These are phyloP conservation scores for Lasaia peninsularis DNA, from an alignment of 1,140 invertebrate species.

Conservation along the genomic window DNA sequence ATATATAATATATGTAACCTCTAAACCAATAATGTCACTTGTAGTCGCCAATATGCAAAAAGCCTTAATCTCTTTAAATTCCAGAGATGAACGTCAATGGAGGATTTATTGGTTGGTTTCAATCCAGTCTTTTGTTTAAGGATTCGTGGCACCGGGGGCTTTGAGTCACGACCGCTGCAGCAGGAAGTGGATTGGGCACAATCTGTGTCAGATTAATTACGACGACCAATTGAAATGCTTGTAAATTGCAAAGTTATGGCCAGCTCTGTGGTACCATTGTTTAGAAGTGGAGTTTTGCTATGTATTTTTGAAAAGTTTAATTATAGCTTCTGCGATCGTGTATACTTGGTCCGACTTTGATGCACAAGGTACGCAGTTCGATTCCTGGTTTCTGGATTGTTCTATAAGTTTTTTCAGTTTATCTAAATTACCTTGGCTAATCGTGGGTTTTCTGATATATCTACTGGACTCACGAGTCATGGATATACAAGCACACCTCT, in stretches of 20 bases:
- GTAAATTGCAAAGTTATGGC: constrained; percentile 13
- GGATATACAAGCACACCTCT: no score
- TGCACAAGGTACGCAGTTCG: no score
- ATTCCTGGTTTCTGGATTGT: no score
- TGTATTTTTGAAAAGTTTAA: no score
- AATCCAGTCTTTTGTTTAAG: constrained; percentile 39
- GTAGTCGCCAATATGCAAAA: background rate
- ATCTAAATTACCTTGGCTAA: no score
- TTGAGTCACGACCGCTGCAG: constrained; percentile 33
- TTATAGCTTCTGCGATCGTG: no score
- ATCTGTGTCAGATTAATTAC: constrained; percentile 37
- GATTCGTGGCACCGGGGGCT: constrained; percentile 29
- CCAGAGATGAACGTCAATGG: constrained; percentile 23
- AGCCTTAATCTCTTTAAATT: constrained; percentile 12
- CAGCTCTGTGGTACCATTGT: background rate
- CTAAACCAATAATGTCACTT: background rate
- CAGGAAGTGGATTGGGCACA: constrained; percentile 32
- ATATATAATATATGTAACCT: no score
- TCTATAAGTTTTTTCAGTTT: no score
- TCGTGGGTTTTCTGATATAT: no score
- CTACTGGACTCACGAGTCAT: no score
- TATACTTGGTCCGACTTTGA: no score
- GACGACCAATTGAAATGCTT: constrained; percentile 23
- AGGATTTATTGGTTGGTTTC: constrained; percentile 34
- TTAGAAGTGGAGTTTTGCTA: background rate